Evolutionary conservation across 1,140 invertebrate genomes (phyloP).

Genomic region (Cataglyphis hispanica): DNA sequence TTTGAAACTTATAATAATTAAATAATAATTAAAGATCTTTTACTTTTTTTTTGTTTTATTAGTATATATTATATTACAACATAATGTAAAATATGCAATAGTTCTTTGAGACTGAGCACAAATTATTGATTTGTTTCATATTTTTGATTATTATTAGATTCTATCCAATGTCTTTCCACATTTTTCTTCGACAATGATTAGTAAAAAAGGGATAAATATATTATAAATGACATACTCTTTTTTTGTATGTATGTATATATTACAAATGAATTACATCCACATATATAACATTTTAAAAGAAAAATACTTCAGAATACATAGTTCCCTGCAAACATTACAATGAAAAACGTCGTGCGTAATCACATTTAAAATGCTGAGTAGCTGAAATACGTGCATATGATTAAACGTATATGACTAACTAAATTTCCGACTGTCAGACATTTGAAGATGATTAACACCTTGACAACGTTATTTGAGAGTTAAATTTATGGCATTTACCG

Average conservation of each 20-base stretch:
- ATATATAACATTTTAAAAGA: background rate
- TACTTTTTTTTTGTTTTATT: background rate
- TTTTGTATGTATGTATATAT: no score
- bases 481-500: slow-evolving; percentile 41
- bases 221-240: no score
- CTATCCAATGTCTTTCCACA: background rate
- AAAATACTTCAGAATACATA: background rate
- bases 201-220: background rate
- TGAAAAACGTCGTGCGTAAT: background rate
- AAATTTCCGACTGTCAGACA: background rate
- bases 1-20: slow-evolving; percentile 9
- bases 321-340: background rate
- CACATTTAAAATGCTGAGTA: background rate
- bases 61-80: background rate
- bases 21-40: background rate
- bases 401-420: no score
- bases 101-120: background rate
- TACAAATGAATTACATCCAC: no score
- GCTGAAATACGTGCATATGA: background rate
- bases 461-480: background rate
- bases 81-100: background rate
- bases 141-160: slow-evolving; percentile 27
- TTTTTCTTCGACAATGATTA: background rate
- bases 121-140: slow-evolving; percentile 24
- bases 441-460: slow-evolving; percentile 23